Base-by-base conservation (phyloP, 1,140 invertebrate genomes). In the Drosophila nebulosa region DNA sequence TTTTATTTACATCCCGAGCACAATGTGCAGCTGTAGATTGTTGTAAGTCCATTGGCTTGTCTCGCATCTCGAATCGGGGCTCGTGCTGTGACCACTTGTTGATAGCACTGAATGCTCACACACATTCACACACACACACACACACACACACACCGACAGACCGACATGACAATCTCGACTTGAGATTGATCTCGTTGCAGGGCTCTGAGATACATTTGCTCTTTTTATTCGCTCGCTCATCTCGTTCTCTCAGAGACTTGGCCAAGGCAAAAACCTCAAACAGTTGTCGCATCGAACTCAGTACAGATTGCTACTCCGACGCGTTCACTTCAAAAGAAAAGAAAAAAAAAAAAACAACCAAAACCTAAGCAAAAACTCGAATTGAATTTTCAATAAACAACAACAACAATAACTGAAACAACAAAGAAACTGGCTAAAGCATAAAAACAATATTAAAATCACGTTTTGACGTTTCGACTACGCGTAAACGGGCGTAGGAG, bases 341-440 rank as follows among this genome's bases (percentile, higher is more conserved):
- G n/a, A n/a, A n/a, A n/a, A n/a, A n/a, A n/a, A n/a, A n/a, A 51
- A 32, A 59, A 73, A 42, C 1, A 42, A 46, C 5, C 10, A 52
- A 52, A 52, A 55, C 26, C 5, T 1, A 14, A 55, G 6, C 22
- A 4, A 1, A 55, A 86, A 59, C 70, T 61, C 63, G 81, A 70
- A 69, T 72, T 78, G 52, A 64, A 51, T 71, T 84, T 62, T 55
- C 69, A 53, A 76, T 61, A 59, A 59, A 72, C 39, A 42, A 79
- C 55, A 61, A 69, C 51, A 56, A 67, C 26, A 60, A 56, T 26
- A 65, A 68, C 58, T 65, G 52, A 42, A 55, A 59, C 73, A 77
- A 86, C 68, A 86, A 86, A 86, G 79, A 89, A 86, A 86, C 78
- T 72, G 75, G 52, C 64, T 56, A 63, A 69, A 71, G 65, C 50